Evolutionary conservation across 1,140 invertebrate species (phyloP), one percentile per base, ranked within the genome.

Genomic region (Pogonognathellus flavescens): DNA sequence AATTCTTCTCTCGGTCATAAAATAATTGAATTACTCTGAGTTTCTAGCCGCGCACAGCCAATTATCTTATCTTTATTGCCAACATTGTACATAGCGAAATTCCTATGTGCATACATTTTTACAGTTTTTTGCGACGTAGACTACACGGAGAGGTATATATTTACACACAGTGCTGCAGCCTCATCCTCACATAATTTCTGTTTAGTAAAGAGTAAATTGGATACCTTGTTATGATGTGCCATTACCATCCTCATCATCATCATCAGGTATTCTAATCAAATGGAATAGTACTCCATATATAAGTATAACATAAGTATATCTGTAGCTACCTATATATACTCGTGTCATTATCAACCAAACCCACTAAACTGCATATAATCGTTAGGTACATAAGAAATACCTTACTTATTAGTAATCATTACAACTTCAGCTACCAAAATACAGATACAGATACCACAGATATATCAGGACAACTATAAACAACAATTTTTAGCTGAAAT

Each of bases 11-110:
- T 59, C 10, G 9, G 6, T 20, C 31, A 70, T 70, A 70, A 70
- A 70, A 70, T 70, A 70, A 70, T 70, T 70, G 22, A 70, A 70
- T 70, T 70, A 22, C 66, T 31, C 66, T 70, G 9, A 60, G 66
- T 41, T 70, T 20, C 22, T 70, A 70, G 66, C 25, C 66, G 25
- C 66, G 25, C 66, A 22, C 20, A 70, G 66, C 66, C 66, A 70
- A 70, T 70, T 70, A 70, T 70, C 66, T 70, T 25, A 70, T 70
- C 66, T 70, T 70, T 70, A 70, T 70, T 70, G 31, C 66, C 66
- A 41, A 20, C 31, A 41, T 70, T 70, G 66, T 70, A 70, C 66
- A 70, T 41, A 25, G 66, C 66, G 14, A 60, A 60, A 70, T 70
- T 70, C 66, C 66, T 70, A 70, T 70, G 31, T 41, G 6, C 31